phyloP scores from a whole-genome alignment of 2,113 vertebrate genomes.

The Hippocampus mohnikei region DNA sequence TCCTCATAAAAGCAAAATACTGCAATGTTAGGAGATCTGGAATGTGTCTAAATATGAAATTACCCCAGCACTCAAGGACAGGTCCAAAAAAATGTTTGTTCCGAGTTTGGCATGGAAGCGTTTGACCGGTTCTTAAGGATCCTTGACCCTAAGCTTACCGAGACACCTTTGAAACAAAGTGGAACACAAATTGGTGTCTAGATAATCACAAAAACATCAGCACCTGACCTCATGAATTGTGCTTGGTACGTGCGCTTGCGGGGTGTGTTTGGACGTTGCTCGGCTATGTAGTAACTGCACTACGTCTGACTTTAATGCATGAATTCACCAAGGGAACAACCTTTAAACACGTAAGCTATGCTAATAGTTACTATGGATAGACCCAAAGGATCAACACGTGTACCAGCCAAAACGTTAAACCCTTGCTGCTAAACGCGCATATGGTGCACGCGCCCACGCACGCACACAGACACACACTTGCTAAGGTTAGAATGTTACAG shows the following conservation, averaged over 20 bases:
- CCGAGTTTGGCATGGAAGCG: constrained; percentile 12
- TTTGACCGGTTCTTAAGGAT: not conserved
- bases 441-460: constrained; percentile 18
- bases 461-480: constrained; percentile 20
- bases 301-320: not conserved
- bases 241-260: not conserved
- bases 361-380: constrained; percentile 34
- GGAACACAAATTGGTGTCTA: not conserved
- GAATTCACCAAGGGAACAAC: not conserved
- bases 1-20: not conserved
- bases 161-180: constrained; percentile 1
- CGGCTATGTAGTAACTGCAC: not conserved
- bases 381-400: constrained; percentile 30
- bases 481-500: constrained; percentile 63
- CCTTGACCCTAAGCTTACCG: constrained; percentile 1
- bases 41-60: not conserved
- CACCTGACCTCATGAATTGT: constrained; percentile 2
- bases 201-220: constrained; percentile 7
- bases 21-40: not conserved
- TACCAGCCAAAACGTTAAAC: constrained; percentile 32
- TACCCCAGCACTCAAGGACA: not conserved
- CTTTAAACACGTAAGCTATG: constrained; percentile 30
- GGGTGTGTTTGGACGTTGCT: not conserved
- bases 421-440: constrained; percentile 24
- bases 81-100: not conserved